These are phyloP conservation scores for Scaptomyza hsui DNA, from an alignment of 1,140 invertebrate genomes.

Conservation along the genomic window DNA sequence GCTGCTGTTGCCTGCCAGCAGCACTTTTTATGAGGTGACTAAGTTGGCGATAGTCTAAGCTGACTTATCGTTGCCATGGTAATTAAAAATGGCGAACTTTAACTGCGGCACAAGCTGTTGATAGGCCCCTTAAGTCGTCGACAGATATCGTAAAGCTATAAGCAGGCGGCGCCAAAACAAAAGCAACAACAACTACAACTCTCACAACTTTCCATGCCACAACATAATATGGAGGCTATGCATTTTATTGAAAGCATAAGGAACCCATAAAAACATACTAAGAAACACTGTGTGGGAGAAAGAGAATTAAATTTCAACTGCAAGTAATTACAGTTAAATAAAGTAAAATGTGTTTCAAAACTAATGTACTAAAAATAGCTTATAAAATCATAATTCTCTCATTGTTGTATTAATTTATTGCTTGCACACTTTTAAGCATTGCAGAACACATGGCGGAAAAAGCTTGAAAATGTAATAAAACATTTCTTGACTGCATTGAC, in stretches of 20 bases:
- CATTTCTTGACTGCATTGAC: too few species aligned
- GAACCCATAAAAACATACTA: neutral
- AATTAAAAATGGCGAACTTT: constrained; percentile 72
- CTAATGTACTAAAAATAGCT: too few species aligned
- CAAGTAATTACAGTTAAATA: neutral
- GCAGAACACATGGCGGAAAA: too few species aligned
- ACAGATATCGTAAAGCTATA: constrained; percentile 36
- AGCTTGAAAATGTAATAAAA: too few species aligned
- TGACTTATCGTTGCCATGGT: constrained; percentile 68
- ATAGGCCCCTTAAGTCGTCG: constrained; percentile 60
- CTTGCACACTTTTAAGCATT: too few species aligned
- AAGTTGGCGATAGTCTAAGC: constrained; percentile 64
- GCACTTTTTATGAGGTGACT: constrained; percentile 67
- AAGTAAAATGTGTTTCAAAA: too few species aligned
- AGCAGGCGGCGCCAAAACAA: neutral
- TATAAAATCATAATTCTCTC: too few species aligned
- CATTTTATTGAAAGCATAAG: constrained; percentile 3
- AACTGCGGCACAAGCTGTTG: constrained; percentile 66
- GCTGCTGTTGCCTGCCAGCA: constrained; percentile 38
- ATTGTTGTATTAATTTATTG: too few species aligned
- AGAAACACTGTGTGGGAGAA: neutral
- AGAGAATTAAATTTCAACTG: neutral
- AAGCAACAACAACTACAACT: neutral
- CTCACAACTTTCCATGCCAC: neutral
- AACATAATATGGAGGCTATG: neutral